Evolutionary conservation across 2,797 vertebrate genomes (phyloP), one percentile per base, ranked within the genome.

Genomic region (Oreonectes daqikongensis): DNA sequence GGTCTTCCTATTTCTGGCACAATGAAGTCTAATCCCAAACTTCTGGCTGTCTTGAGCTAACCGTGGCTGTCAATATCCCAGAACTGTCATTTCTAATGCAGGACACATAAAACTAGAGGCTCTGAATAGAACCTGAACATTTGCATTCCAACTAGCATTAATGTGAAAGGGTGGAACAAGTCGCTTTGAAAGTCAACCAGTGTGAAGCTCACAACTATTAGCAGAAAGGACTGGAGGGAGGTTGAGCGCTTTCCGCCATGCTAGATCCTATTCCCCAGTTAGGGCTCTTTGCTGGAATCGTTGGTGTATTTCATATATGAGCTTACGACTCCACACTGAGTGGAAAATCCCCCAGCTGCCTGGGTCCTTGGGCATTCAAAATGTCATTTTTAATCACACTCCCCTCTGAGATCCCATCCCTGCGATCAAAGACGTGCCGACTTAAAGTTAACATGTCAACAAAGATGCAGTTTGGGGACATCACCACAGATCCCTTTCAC

Each of bases 141-240:
- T 92, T 92, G 90, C 90, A 90, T 92, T 90, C 83, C 85, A 90
- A 91, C 91, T 90, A 89, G 85, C 89, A 90, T 91, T 91, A 91
- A 91, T 86, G 86, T 88, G 88, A 87, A 86, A 76, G 53, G 48
- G 71, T 78, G 80, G 90, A 92, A 92, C 87, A 88, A 91, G 89
- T 84, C 77, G 86, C 89, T 90, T 90, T 93, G 85, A 91, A 92
- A 93, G 88, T 90, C 88, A 91, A 86, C 83, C 88, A 89, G 90
- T 87, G 76, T 81, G 86, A 87, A 87, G 79, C 86, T 74, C 82
- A 84, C 82, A 87, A 87, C 77, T 81, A 86, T 81, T 81, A 66
- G 71, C 52, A 77, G 14, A 63, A 72, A 69, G 60, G 78, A 50
- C 50, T 82, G 42, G 55, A 67, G 77, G 72, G 64, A 50, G 76